A percentile compares a stretch with the other conserved stretches of the same genome.
Evolutionary conservation across 2,797 vertebrate genomes (phyloP).

Genomic region (Vespertilio murinus): DNA sequence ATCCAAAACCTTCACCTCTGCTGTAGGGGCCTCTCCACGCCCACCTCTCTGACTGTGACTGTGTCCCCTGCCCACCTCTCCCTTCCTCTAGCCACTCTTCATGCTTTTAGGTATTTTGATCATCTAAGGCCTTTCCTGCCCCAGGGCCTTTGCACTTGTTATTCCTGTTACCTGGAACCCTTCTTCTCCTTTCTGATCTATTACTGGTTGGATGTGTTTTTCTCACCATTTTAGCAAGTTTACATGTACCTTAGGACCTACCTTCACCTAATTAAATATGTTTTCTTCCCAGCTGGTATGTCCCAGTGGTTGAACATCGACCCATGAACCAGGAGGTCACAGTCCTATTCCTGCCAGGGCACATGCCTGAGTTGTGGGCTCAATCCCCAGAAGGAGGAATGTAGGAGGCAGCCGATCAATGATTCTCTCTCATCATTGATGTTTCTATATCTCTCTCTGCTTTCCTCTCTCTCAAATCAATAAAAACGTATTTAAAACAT

Average conservation of each 20-base stretch:
- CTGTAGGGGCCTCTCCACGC: accelerated
- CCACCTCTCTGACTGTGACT: background rate
- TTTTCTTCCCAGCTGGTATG: no score
- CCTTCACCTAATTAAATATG: background rate
- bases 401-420: no score
- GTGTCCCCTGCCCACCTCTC: background rate
- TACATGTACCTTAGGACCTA: background rate
- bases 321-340: no score
- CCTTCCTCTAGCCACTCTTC: background rate
- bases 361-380: no score
- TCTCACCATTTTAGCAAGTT: background rate
- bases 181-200: background rate
- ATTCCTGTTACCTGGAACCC: accelerated
- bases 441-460: no score
- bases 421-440: no score
- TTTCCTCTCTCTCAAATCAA: no score
- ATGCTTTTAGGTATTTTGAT: background rate
- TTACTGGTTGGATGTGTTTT: background rate
- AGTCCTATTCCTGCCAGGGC: no score
- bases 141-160: background rate
- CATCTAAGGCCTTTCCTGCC: background rate
- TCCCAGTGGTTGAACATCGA: no score
- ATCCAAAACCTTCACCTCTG: no score
- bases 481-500: no score
- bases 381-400: no score